phyloP scores from a whole-genome alignment of 1,140 invertebrate species.

The Scylla paramamosain region DNA sequence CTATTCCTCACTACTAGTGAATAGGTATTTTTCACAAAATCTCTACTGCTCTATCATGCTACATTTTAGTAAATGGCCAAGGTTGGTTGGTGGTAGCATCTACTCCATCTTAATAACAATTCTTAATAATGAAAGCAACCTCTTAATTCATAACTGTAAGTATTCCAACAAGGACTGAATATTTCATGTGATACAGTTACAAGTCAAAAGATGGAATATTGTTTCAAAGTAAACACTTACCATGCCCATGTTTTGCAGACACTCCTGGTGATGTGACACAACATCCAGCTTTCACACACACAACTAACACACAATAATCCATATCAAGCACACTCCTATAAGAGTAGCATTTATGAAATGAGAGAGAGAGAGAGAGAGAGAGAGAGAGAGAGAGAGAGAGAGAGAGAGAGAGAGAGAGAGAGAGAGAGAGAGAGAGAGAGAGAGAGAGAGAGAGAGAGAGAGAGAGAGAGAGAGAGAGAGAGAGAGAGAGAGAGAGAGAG shows the following conservation, averaged over 20 bases:
- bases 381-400: too few species aligned
- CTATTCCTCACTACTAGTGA: neutral
- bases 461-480: too few species aligned
- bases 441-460: too few species aligned
- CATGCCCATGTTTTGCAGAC: neutral
- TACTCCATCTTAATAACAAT: neutral
- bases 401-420: too few species aligned
- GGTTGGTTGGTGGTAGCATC: neutral
- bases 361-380: too few species aligned
- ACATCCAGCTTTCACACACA: neutral
- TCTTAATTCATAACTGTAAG: neutral
- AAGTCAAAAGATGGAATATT: neutral
- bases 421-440: too few species aligned
- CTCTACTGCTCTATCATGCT: neutral
- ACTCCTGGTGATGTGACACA: neutral
- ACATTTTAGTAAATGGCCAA: neutral
- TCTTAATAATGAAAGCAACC: too few species aligned
- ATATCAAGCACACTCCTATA: neutral
- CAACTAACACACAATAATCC: too few species aligned
- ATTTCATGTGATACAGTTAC: neutral
- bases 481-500: too few species aligned
- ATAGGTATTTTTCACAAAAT: neutral
- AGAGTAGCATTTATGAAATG: too few species aligned
- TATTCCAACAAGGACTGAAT: neutral
- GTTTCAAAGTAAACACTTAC: neutral